Evolutionary conservation across 2,113 vertebrate species (phyloP), one percentile per base, ranked within the genome.

Genomic region (Fukomys damarensis): DNA sequence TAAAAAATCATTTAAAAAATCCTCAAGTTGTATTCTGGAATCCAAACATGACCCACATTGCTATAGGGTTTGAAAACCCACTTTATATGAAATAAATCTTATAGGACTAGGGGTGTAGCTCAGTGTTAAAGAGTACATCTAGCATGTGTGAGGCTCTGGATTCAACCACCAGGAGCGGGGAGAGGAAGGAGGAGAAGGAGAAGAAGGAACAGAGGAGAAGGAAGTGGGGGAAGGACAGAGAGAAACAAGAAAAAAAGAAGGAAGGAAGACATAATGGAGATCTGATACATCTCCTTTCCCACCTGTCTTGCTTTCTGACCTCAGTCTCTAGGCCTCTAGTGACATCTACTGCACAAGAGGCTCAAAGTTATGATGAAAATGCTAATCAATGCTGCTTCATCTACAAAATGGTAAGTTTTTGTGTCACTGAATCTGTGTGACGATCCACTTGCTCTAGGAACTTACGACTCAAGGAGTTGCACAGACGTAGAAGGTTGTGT

Each of bases 181-280:
- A 5, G 3, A 16, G 5, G 17, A 16, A 22, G n/a, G n/a, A 38
- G 66, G n/a, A 5, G 35, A 7, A 1, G 4, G 2, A 28, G 61
- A 30, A 6, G 24, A 22, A 13, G 12, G 35, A 12, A 9, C 0
- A 9, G 70, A 11, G 11, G 5, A 65, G 7, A 28, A 22, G 22
- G 49, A 22, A 20, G 28, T 0, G 4, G 10, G 5, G 41, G 9
- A 28, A 32, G 41, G 35, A 26, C 2, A 59, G 13, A 10, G n/a
- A 28, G 13, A 41, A 46, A 46, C 24, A 32, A 14, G 4, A 13
- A 46, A 46, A 17, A 24, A 32, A 46, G 20, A 30, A 79, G 30
- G 30, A 30, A 49, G 54, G 13, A 28, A 41, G 77, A 14, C 12
- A 9, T 1, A 28, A 24, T 2, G 4, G 17, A 38, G 7, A 16